These are phyloP conservation scores for Episyrphus balteatus DNA, from an alignment of 1,140 invertebrate species.

Conservation along the genomic window DNA sequence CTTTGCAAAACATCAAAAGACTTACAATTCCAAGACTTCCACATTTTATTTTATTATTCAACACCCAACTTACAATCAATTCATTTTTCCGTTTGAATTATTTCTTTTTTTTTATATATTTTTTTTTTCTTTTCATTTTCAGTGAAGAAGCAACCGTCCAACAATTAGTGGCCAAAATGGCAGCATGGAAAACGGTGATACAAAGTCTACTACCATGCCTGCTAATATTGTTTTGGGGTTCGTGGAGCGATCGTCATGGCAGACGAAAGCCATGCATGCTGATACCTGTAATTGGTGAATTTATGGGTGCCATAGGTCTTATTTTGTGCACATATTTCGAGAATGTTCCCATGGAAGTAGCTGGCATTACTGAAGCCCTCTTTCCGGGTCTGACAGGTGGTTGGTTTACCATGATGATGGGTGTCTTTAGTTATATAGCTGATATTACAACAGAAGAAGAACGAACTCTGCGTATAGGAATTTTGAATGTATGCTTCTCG, in stretches of 20 bases:
- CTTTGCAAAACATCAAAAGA: too few species aligned
- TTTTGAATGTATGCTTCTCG: conserved; percentile 72
- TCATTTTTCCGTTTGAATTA: too few species aligned
- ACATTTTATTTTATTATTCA: too few species aligned
- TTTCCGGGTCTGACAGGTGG: conserved; percentile 65
- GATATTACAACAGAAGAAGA: conserved; percentile 72
- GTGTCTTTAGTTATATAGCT: conserved; percentile 78
- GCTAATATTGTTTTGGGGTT: conserved; percentile 65
- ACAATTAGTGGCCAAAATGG: conserved; percentile 62
- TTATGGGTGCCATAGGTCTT: conserved; percentile 62
- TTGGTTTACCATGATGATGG: conserved; percentile 82
- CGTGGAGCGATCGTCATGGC: conserved; percentile 60
- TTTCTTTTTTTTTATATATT: too few species aligned
- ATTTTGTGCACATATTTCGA: conserved; percentile 69
- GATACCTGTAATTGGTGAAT: conserved; percentile 68
- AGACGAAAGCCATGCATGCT: conserved; percentile 76
- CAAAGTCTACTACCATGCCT: conserved; percentile 63
- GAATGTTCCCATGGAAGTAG: conserved; percentile 64
- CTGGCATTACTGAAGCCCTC: conserved; percentile 60
- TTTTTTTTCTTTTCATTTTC: not conserved
- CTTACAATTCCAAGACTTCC: too few species aligned
- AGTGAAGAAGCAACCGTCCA: conserved; percentile 61
- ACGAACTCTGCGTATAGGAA: conserved; percentile 69
- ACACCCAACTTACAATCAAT: too few species aligned
- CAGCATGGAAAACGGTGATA: conserved; percentile 67